Percentiles rank a stretch among this genome's conserved stretches.
Conservation (phyloP, 1,140 invertebrate genomes). For the Polypedilum vanderplanki region DNA sequence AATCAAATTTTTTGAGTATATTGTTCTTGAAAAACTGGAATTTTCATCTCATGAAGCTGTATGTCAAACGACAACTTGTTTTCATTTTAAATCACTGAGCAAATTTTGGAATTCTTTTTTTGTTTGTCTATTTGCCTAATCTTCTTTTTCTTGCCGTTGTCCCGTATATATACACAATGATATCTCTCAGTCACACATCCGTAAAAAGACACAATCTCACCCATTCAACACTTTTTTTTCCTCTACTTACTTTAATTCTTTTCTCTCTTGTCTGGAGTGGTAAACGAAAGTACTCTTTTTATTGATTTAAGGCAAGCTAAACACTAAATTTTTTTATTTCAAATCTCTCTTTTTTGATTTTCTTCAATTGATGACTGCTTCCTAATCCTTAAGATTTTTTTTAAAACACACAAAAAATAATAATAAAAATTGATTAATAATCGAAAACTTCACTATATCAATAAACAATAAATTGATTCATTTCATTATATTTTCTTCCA, state of each 20-base stretch:
- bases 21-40: too few relatives aligned
- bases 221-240: background rate
- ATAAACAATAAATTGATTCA: too few relatives aligned
- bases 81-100: too few relatives aligned
- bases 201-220: slow-evolving; percentile 6
- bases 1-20: too few relatives aligned
- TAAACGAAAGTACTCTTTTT: background rate
- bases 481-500: background rate
- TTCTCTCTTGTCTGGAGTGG: background rate
- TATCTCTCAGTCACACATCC: background rate
- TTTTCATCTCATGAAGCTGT: too few relatives aligned
- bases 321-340: background rate
- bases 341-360: background rate
- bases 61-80: too few relatives aligned
- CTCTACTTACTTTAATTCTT: background rate
- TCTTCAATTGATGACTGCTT: background rate
- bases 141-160: too few relatives aligned
- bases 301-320: background rate
- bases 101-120: too few relatives aligned
- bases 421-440: background rate
- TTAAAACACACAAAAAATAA: background rate
- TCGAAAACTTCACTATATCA: background rate
- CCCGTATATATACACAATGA: too few relatives aligned
- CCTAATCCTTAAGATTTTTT: background rate
- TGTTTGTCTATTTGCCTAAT: too few relatives aligned